A percentile compares a stretch with the other conserved stretches of the same genome.
These are phyloP conservation scores for Panonychus citri DNA, from an alignment of 1,140 invertebrate genomes.

Conservation along the genomic window DNA sequence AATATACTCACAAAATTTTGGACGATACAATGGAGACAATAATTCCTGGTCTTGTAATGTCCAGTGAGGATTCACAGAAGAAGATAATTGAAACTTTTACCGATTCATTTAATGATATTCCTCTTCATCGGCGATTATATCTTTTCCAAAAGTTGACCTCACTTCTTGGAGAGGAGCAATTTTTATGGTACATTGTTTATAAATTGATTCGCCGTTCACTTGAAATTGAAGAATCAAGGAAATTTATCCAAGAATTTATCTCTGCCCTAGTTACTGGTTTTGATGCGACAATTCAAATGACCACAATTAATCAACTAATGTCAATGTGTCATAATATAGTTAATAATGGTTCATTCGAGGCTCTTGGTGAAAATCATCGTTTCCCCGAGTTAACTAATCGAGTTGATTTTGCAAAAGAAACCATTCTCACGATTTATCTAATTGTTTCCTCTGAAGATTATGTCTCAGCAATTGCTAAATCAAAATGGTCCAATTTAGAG, in stretches of 20 bases:
- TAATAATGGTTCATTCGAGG: not conserved
- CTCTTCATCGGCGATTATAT: constrained; percentile 53
- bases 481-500: not conserved
- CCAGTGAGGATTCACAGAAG: constrained; percentile 14
- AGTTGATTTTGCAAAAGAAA: not conserved
- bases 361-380: not conserved
- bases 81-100: constrained; percentile 66
- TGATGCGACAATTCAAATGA: not conserved
- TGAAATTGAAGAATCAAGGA: not conserved
- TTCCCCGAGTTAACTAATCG: not conserved
- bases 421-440: not conserved
- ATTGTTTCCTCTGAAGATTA: not conserved
- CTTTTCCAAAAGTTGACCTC: constrained; percentile 57
- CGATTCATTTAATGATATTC: constrained; percentile 62
- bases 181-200: constrained; percentile 33
- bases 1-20: constrained; percentile 79
- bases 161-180: constrained; percentile 37
- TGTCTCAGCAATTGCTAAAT: not conserved
- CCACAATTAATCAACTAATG: not conserved
- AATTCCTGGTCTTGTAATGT: constrained; percentile 50
- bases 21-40: constrained; percentile 67
- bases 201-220: constrained; percentile 20
- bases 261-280: not conserved
- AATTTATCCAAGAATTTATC: not conserved
- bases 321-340: not conserved